These are phyloP conservation scores for Diplodus sargus DNA, from an alignment of 2,797 vertebrate species.

Conservation along the genomic window DNA sequence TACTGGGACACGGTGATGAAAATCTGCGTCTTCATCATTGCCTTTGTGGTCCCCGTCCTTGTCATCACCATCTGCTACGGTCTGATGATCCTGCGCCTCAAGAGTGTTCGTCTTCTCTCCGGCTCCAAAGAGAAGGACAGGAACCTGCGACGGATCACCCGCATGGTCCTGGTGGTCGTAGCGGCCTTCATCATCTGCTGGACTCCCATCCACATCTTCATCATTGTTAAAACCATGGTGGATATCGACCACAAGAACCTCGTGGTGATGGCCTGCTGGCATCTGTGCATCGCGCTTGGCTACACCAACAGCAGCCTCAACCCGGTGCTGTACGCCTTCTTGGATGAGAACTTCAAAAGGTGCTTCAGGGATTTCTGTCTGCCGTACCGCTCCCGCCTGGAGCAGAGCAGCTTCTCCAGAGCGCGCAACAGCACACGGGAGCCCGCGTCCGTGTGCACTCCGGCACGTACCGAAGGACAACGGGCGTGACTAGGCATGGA, in stretches of 20 bases:
- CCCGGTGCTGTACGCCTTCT: slow-evolving; percentile 94
- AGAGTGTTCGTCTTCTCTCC: slow-evolving; percentile 94
- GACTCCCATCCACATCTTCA: slow-evolving; percentile 98
- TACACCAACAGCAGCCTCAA: slow-evolving; percentile 99
- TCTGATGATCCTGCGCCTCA: slow-evolving; percentile 95
- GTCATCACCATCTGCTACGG: slow-evolving; percentile 98
- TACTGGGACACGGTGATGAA: slow-evolving; percentile 96
- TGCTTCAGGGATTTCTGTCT: slow-evolving; percentile 96
- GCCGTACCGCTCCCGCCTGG: slow-evolving; percentile 83
- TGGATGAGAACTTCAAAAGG: slow-evolving; percentile 98
- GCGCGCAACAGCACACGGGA: slow-evolving; percentile 85
- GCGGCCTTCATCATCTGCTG: slow-evolving; percentile 97
- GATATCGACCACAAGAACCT: slow-evolving; percentile 89
- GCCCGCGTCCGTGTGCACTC: slow-evolving; percentile 86
- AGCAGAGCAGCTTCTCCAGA: slow-evolving; percentile 89
- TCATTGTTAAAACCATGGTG: slow-evolving; percentile 94
- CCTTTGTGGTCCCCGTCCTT: slow-evolving; percentile 94
- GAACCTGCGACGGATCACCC: slow-evolving; percentile 94
- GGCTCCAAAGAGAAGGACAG: slow-evolving; percentile 97
- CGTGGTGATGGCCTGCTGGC: slow-evolving; percentile 91
- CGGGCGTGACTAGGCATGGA: slow-evolving; percentile 88
- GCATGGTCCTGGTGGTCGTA: slow-evolving; percentile 98
- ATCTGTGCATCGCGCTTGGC: slow-evolving; percentile 96
- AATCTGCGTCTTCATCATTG: slow-evolving; percentile 97
- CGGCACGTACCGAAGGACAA: slow-evolving; percentile 78